Percentiles rank a stretch among this genome's conserved stretches.
These are phyloP conservation scores for Sinosuthora webbiana DNA, from an alignment of 2,113 vertebrate genomes.

Conservation along the genomic window DNA sequence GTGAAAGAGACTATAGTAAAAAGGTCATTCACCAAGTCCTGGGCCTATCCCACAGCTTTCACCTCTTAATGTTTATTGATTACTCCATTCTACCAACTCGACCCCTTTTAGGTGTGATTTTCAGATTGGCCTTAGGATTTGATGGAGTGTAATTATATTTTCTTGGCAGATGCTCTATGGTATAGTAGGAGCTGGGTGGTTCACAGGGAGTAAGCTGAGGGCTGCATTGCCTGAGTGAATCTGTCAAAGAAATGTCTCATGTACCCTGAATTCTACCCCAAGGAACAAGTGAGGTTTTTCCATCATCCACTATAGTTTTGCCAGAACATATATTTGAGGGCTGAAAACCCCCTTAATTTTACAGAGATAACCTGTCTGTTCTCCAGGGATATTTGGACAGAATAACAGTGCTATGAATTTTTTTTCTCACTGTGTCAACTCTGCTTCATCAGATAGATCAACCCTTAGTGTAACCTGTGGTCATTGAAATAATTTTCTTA, in stretches of 20 bases:
- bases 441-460: background rate
- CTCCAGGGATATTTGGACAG: background rate
- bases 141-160: background rate
- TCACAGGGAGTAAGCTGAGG: background rate
- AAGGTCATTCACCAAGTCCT: background rate
- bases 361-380: background rate
- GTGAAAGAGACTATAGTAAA: background rate
- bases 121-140: background rate
- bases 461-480: background rate
- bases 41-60: background rate
- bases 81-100: background rate
- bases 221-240: background rate
- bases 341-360: background rate
- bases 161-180: background rate
- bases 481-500: background rate
- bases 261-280: background rate
- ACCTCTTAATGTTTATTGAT: background rate
- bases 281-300: background rate
- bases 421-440: background rate
- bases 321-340: background rate
- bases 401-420: background rate
- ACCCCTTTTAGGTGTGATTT: background rate
- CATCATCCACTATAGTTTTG: background rate
- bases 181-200: background rate
- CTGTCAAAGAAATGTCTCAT: background rate